Evolutionary conservation across 2,113 vertebrate species (phyloP).

Genomic region (Xiphorhynchus elegans): DNA sequence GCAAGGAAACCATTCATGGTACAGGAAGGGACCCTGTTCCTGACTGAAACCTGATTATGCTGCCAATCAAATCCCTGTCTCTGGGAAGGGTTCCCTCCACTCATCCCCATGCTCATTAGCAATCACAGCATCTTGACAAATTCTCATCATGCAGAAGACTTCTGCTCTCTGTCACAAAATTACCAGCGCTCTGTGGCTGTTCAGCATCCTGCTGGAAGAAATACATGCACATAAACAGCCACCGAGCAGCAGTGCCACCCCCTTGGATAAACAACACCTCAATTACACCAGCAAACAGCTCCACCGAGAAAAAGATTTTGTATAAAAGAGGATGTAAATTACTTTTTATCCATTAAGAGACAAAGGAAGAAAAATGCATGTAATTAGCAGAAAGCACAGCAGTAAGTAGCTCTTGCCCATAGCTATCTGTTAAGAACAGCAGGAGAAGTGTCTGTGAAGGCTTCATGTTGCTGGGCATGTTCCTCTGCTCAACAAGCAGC

Average conservation of each 20-base stretch:
- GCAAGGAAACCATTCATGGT: background rate
- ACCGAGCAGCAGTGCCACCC: background rate
- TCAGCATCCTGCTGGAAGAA: background rate
- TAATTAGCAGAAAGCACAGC: constrained; percentile 8
- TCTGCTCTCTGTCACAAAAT: background rate
- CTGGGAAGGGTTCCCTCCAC: background rate
- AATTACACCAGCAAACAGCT: background rate
- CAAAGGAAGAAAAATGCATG: constrained; percentile 3
- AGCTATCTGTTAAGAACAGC: background rate
- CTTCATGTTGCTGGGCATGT: background rate
- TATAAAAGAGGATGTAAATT: background rate
- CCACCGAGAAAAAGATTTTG: background rate
- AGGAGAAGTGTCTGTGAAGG: background rate
- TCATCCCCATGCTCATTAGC: background rate
- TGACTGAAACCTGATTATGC: background rate
- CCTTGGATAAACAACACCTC: background rate
- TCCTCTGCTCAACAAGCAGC: background rate
- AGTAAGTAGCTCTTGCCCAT: background rate
- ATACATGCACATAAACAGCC: background rate
- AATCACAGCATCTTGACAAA: background rate
- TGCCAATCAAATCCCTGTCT: background rate
- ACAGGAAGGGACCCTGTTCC: background rate
- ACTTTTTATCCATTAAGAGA: background rate
- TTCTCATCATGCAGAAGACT: background rate
- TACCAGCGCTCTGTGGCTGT: background rate